phyloP scores from a whole-genome alignment of 2,113 vertebrate genomes.

The Microtus richardsoni region DNA sequence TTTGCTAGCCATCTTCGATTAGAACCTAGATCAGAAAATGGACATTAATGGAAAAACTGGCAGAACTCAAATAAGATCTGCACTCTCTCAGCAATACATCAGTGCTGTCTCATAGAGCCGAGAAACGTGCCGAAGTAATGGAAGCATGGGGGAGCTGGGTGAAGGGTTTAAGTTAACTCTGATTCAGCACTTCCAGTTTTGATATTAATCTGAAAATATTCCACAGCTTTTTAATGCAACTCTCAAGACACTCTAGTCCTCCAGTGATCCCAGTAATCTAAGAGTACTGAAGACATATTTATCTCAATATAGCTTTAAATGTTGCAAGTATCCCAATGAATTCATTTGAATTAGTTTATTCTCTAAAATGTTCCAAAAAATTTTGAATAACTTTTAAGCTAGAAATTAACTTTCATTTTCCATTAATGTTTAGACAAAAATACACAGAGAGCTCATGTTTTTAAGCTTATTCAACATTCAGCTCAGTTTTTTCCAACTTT shows the following conservation, averaged over 20 bases:
- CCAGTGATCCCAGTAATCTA: slow-evolving; percentile 32
- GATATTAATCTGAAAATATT: slow-evolving; percentile 42
- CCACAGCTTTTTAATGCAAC: slow-evolving; percentile 21
- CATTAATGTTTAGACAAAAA: background rate
- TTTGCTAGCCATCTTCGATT: background rate
- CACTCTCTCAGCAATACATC: background rate
- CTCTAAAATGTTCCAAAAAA: background rate
- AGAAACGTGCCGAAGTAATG: background rate
- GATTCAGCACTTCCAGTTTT: slow-evolving; percentile 25
- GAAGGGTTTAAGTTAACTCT: background rate
- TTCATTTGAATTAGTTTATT: slow-evolving; percentile 35
- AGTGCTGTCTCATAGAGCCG: background rate
- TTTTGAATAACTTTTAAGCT: background rate
- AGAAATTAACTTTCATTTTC: slow-evolving; percentile 55
- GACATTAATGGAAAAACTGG: background rate
- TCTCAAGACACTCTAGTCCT: slow-evolving; percentile 7
- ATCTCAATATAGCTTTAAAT: slow-evolving; percentile 26
- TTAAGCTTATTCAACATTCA: background rate
- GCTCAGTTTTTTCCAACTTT: background rate
- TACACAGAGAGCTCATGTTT: background rate
- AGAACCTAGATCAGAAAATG: background rate
- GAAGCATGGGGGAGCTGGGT: background rate
- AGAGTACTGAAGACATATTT: background rate
- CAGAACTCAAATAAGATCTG: slow-evolving; percentile 34
- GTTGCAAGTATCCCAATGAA: background rate